Evolutionary conservation across 1,140 invertebrate species (phyloP).

Genomic region (Ooceraea biroi): DNA sequence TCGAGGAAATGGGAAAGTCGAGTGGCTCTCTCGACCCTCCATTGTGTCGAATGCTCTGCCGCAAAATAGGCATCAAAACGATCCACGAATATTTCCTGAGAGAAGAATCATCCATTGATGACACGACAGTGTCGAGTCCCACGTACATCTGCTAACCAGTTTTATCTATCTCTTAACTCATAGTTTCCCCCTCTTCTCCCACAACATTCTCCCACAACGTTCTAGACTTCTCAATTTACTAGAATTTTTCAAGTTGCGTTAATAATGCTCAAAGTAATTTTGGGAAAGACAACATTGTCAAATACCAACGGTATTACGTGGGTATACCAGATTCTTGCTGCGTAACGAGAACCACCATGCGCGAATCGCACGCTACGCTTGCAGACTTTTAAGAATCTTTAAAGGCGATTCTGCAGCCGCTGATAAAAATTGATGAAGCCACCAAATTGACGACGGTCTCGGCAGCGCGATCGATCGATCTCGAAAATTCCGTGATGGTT

Average conservation of each 20-base stretch:
- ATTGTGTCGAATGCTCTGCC: slow-evolving; percentile 56
- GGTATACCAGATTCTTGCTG: background rate
- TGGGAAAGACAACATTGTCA: background rate
- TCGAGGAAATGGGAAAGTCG: slow-evolving; percentile 77
- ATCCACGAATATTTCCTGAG: slow-evolving; percentile 68
- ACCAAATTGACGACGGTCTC: slow-evolving; percentile 30
- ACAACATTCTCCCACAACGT: background rate
- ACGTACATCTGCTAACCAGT: slow-evolving; percentile 35
- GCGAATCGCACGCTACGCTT: background rate
- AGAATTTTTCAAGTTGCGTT: background rate
- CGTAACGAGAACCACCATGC: background rate
- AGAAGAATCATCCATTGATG: slow-evolving; percentile 37
- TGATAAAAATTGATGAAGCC: slow-evolving; percentile 57
- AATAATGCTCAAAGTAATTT: background rate
- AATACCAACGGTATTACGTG: no score
- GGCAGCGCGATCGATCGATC: slow-evolving; percentile 59
- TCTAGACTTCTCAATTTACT: background rate
- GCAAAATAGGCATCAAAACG: slow-evolving; percentile 44
- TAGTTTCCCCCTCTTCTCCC: slow-evolving; percentile 11
- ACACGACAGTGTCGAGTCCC: slow-evolving; percentile 9
- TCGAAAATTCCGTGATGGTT: slow-evolving; percentile 71
- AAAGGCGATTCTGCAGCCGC: background rate
- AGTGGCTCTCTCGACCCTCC: slow-evolving; percentile 72
- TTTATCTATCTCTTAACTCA: background rate
- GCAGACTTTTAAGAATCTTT: slow-evolving; percentile 19